These are phyloP conservation scores for Odontocolon sp. DNA, from an alignment of 2,888 invertebrate species.

Conservation along the genomic window DNA sequence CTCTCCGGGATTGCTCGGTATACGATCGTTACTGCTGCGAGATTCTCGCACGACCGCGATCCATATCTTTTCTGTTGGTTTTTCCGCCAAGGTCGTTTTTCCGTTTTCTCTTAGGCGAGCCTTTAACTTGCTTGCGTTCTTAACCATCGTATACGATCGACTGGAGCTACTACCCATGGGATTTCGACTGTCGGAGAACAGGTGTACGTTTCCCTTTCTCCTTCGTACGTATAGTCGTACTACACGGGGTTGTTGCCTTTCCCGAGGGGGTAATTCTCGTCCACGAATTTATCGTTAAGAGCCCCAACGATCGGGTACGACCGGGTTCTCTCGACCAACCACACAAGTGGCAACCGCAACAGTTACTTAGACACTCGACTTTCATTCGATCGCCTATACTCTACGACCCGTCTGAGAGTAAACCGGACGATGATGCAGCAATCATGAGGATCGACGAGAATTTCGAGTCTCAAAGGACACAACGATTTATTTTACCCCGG, in stretches of 20 bases:
- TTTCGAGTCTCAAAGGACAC: background rate
- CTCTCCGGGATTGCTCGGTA: slow-evolving; percentile 19
- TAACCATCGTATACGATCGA: slow-evolving; percentile 42
- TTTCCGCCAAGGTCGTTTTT: background rate
- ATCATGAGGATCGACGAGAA: slow-evolving; percentile 26
- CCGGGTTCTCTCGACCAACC: slow-evolving; percentile 31
- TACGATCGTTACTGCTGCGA: slow-evolving; percentile 4
- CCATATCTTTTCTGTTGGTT: slow-evolving; percentile 22
- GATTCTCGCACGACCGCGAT: background rate
- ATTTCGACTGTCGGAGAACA: slow-evolving; percentile 34
- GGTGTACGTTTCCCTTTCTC: slow-evolving; percentile 31
- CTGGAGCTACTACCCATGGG: slow-evolving; percentile 41
- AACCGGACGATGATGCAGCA: slow-evolving; percentile 48
- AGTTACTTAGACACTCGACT: slow-evolving; percentile 43
- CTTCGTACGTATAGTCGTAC: background rate
- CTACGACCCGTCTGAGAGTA: background rate
- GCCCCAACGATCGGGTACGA: slow-evolving; percentile 21
- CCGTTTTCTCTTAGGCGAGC: slow-evolving; percentile 35
- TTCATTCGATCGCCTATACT: slow-evolving; percentile 34
- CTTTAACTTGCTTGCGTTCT: slow-evolving; percentile 19
- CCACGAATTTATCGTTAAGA: slow-evolving; percentile 59
- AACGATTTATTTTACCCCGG: slow-evolving; percentile 35
- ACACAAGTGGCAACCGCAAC: slow-evolving; percentile 18
- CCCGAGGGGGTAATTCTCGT: slow-evolving; percentile 55
- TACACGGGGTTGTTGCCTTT: slow-evolving; percentile 46